These are phyloP conservation scores for Hucho hucho DNA, from an alignment of 2,113 vertebrate genomes.

Conservation along the genomic window DNA sequence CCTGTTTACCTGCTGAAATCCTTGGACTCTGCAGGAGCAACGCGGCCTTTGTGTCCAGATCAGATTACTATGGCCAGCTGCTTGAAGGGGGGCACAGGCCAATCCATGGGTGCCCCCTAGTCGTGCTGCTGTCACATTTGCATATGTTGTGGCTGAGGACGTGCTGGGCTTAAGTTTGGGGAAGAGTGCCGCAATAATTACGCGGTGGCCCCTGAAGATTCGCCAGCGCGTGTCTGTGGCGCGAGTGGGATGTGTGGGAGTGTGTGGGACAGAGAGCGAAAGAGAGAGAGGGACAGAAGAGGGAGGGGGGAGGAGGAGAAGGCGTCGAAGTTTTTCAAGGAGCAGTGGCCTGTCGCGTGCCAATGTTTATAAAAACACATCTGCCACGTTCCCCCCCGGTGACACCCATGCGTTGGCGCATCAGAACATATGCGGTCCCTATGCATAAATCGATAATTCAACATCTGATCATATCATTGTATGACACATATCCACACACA, in stretches of 20 bases:
- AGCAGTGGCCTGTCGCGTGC: conserved; percentile 75
- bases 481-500: conserved; percentile 32
- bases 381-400: conserved; percentile 55
- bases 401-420: conserved; percentile 31
- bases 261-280: conserved; percentile 17
- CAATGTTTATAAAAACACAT: conserved; percentile 76
- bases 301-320: not conserved
- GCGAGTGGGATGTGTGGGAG: conserved; percentile 31
- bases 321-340: conserved; percentile 24
- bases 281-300: conserved; percentile 20
- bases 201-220: conserved; percentile 55
- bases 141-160: conserved; percentile 69
- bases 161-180: conserved; percentile 55
- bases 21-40: conserved; percentile 50
- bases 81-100: conserved; percentile 68
- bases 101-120: conserved; percentile 64
- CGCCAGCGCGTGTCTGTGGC: conserved; percentile 32
- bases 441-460: conserved; percentile 53
- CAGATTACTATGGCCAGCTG: conserved; percentile 90
- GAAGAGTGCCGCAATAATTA: conserved; percentile 69
- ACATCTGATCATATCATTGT: conserved; percentile 42
- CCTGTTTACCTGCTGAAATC: conserved; percentile 82
- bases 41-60: conserved; percentile 84
- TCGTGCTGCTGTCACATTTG: conserved; percentile 65
- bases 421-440: conserved; percentile 35